These are phyloP conservation scores for Mya arenaria DNA, from an alignment of 1,140 invertebrate species.

Conservation along the genomic window DNA sequence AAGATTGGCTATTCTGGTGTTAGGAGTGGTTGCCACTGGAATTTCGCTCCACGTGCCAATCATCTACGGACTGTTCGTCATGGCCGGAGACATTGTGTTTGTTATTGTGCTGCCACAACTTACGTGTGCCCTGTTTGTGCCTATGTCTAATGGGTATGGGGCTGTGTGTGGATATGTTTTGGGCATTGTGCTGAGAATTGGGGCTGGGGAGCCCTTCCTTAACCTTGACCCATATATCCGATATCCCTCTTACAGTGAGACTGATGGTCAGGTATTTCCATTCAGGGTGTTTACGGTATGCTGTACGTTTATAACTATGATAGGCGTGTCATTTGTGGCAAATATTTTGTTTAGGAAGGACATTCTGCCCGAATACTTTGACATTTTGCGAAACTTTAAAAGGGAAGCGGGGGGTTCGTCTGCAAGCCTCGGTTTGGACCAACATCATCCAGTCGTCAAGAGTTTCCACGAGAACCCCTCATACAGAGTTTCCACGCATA, in stretches of 20 bases:
- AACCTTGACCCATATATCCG: conserved; percentile 69
- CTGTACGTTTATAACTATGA: conserved; percentile 62
- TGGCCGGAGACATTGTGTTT: conserved; percentile 79
- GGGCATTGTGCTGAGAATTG: conserved; percentile 70
- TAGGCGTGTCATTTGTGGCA: conserved; percentile 59
- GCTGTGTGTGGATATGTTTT: conserved; percentile 67
- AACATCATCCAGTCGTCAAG: no score
- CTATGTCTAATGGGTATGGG: conserved; percentile 69
- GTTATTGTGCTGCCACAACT: conserved; percentile 78
- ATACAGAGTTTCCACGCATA: no score
- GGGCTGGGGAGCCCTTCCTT: conserved; percentile 73
- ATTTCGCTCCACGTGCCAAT: conserved; percentile 72
- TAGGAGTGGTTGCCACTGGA: conserved; percentile 70
- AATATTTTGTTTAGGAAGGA: conserved; percentile 47
- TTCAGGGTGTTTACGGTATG: conserved; percentile 75
- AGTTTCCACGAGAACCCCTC: no score
- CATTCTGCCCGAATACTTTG: conserved; percentile 17
- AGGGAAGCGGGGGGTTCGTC: no score
- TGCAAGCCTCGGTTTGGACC: no score
- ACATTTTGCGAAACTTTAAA: conserved; percentile 5
- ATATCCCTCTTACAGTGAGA: conserved; percentile 71
- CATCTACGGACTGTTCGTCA: conserved; percentile 77
- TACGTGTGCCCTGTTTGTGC: conserved; percentile 71
- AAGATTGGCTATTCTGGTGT: conserved; percentile 64
- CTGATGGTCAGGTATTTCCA: conserved; percentile 71